Evolutionary conservation across 2,888 invertebrate genomes (phyloP).

Genomic region (Perizoma affinitatum): DNA sequence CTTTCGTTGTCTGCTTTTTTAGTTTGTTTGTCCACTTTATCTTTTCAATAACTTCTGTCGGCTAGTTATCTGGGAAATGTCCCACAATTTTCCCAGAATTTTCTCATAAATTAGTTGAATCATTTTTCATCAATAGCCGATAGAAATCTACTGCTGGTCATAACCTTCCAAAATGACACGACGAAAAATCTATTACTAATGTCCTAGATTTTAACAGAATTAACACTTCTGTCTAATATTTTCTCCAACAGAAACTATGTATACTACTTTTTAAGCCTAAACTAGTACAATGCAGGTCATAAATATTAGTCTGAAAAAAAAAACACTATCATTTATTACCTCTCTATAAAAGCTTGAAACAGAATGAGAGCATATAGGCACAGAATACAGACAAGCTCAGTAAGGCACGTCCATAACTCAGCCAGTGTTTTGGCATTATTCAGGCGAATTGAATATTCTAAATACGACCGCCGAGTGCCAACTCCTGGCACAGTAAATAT

Average conservation of each 20-base stretch:
- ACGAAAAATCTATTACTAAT: too few species aligned
- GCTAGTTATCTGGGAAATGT: too few species aligned
- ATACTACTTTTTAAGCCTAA: neutral
- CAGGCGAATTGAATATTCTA: slow-evolving; percentile 60
- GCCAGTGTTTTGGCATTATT: slow-evolving; percentile 53
- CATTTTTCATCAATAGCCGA: too few species aligned
- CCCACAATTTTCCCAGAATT: too few species aligned
- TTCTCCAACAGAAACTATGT: too few species aligned
- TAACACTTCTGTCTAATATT: too few species aligned
- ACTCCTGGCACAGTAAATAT: slow-evolving; percentile 8
- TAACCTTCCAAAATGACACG: too few species aligned
- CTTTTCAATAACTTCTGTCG: slow-evolving; percentile 13
- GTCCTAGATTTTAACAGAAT: too few species aligned
- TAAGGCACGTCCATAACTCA: slow-evolving; percentile 47
- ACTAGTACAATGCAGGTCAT: slow-evolving; percentile 14
- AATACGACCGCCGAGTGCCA: slow-evolving; percentile 36
- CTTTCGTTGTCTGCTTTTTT: neutral
- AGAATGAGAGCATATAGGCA: slow-evolving; percentile 7
- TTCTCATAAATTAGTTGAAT: too few species aligned
- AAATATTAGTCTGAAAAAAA: slow-evolving; percentile 19
- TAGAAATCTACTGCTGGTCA: too few species aligned
- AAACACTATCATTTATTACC: slow-evolving; percentile 18
- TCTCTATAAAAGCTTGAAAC: slow-evolving; percentile 15
- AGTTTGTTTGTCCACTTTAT: slow-evolving; percentile 1
- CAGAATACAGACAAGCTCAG: slow-evolving; percentile 15